A percentile compares a stretch with the other conserved stretches of the same genome.
phyloP scores from a whole-genome alignment of 2,797 vertebrate genomes.

The Tauraco hartlaubi region DNA sequence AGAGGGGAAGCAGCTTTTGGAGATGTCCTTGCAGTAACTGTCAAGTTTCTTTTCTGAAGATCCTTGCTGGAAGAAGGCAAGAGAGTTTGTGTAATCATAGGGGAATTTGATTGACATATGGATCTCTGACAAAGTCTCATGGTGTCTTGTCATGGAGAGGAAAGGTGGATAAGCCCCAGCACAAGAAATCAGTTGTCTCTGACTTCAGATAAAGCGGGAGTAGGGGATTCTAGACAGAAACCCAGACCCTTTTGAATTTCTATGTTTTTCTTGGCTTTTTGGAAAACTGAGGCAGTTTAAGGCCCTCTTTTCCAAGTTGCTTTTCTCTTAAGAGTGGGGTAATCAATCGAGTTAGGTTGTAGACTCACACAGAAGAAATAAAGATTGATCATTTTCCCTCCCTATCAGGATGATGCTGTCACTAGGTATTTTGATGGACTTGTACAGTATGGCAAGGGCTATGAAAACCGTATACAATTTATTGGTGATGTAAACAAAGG shows the following conservation, averaged over 20 bases:
- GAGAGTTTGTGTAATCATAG: neutral
- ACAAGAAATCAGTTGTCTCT: neutral
- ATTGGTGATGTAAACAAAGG: accelerated
- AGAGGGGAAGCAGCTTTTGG: neutral
- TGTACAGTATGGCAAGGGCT: neutral
- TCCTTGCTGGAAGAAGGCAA: neutral
- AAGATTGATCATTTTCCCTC: neutral
- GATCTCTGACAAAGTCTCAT: neutral
- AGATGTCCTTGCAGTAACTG: neutral
- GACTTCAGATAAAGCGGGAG: neutral
- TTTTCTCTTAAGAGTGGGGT: neutral
- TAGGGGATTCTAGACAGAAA: neutral
- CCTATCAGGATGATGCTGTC: constrained; percentile 48
- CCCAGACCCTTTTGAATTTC: neutral
- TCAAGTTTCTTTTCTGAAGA: neutral
- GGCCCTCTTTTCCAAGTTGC: neutral
- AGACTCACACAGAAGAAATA: neutral
- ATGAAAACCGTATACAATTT: constrained; percentile 30
- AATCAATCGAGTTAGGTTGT: accelerated
- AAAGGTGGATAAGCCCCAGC: neutral
- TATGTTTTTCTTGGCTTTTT: neutral
- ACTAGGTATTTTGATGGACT: neutral
- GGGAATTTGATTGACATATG: neutral
- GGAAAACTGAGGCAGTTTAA: neutral
- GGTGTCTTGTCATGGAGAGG: neutral